Evolutionary conservation across 1,140 invertebrate species (phyloP).

Genomic region (Chionoecetes opilio): DNA sequence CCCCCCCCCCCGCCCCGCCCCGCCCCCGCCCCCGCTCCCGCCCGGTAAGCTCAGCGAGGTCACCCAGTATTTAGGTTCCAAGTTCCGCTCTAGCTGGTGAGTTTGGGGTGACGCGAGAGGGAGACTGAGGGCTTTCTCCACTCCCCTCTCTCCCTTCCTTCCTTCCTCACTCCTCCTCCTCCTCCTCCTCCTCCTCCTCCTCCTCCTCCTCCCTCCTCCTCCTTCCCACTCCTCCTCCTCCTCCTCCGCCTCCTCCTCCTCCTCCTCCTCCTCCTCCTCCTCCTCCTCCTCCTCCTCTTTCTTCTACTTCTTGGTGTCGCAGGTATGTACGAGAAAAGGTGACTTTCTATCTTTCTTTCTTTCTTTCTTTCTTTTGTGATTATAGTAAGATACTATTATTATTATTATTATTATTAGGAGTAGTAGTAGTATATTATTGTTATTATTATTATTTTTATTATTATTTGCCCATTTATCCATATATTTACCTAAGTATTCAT

Average conservation of each 20-base stretch:
- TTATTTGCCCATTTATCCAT: background rate
- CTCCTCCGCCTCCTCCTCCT: background rate
- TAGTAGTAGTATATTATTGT: too few relatives aligned
- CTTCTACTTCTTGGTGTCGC: background rate
- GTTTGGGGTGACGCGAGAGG: background rate
- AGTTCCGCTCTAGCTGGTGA: background rate
- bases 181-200: too few relatives aligned
- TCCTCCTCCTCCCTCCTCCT: background rate
- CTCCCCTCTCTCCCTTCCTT: background rate
- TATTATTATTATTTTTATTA: too few relatives aligned
- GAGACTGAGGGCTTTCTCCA: background rate
- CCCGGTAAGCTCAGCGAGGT: constrained; percentile 4
- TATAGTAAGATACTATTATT: too few relatives aligned
- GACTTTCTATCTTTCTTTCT: background rate
- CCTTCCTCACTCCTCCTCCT: background rate
- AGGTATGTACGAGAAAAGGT: background rate
- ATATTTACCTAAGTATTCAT: background rate
- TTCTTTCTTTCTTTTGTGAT: background rate
- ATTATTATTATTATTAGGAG: too few relatives aligned
- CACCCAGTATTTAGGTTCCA: constrained; percentile 28
- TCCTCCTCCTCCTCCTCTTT: constrained; percentile 4
- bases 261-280: background rate
- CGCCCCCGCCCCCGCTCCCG: background rate
- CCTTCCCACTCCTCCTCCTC: background rate
- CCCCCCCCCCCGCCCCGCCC: background rate